A percentile compares a stretch with the other conserved stretches of the same genome.
Evolutionary conservation across 2,797 vertebrate genomes (phyloP).

Genomic region (Lagodon rhomboides): DNA sequence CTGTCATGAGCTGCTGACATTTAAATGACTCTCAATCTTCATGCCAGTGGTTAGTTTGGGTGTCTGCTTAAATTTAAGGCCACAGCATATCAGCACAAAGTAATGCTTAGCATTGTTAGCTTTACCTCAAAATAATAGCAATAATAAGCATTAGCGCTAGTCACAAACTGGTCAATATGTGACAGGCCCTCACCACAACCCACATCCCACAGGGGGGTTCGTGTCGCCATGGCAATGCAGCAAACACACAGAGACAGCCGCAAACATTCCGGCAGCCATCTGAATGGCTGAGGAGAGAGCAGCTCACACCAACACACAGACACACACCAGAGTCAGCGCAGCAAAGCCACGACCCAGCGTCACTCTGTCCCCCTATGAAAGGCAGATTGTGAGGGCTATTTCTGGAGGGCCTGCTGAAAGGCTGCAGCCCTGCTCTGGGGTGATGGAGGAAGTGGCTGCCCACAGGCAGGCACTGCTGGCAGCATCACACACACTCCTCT

Average conservation of each 20-base stretch:
- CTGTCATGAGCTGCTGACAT: not conserved
- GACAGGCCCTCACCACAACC: constrained; percentile 24
- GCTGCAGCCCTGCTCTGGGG: constrained; percentile 56
- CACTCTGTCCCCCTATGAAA: constrained; percentile 72
- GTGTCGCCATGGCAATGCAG: constrained; percentile 50
- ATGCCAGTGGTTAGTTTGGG: not conserved
- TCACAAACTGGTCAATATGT: not conserved
- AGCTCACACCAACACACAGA: constrained; percentile 26
- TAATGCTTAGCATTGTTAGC: not conserved
- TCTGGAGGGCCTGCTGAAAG: constrained; percentile 73
- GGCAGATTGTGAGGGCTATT: constrained; percentile 80
- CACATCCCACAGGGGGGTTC: not conserved
- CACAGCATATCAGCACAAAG: not conserved
- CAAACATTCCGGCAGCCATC: constrained; percentile 47
- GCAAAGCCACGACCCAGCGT: constrained; percentile 48
- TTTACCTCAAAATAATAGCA: not conserved
- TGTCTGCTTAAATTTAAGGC: not conserved
- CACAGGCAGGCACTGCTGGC: constrained; percentile 78
- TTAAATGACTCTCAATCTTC: not conserved
- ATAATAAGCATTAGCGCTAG: not conserved
- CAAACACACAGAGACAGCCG: constrained; percentile 55
- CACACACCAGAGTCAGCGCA: constrained; percentile 44
- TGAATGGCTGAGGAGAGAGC: constrained; percentile 37
- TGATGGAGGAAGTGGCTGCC: constrained; percentile 77
- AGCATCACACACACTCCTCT: constrained; percentile 61